Conservation (phyloP, 2,888 invertebrate genomes). For the Athetis lepigone region DNA sequence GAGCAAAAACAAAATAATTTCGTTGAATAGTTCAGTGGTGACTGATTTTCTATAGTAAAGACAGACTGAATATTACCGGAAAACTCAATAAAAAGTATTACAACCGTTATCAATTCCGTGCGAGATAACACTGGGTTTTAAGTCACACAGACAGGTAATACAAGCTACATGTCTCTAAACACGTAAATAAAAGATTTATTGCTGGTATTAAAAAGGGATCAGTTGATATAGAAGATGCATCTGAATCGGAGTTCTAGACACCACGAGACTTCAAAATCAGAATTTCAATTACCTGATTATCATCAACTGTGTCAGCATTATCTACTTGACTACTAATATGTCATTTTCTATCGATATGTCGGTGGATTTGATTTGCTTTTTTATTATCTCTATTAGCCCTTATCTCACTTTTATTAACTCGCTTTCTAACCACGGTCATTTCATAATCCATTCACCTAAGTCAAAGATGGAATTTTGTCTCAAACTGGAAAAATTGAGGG, state of each 20-base stretch:
- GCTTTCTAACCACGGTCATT: neutral
- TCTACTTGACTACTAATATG: neutral
- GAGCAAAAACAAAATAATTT: neutral
- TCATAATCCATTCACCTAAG: neutral
- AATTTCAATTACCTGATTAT: neutral
- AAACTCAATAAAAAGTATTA: constrained; percentile 23
- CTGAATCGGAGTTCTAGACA: constrained; percentile 3
- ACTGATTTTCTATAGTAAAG: constrained; percentile 1
- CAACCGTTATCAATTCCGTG: constrained; percentile 44
- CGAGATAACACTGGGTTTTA: constrained; percentile 32
- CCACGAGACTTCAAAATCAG: neutral
- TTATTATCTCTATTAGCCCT: neutral
- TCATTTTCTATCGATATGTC: too few relatives aligned
- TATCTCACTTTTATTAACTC: neutral
- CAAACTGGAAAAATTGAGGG: neutral
- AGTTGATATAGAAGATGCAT: constrained; percentile 16
- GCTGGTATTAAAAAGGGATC: neutral
- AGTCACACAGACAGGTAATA: constrained; percentile 16
- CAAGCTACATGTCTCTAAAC: constrained; percentile 48
- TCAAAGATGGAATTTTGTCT: neutral
- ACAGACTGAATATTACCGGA: constrained; percentile 20
- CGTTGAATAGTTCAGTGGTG: constrained; percentile 1
- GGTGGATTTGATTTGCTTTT: too few relatives aligned
- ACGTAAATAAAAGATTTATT: constrained; percentile 41
- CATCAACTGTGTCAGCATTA: neutral